These are phyloP conservation scores for Stenoptilia bipunctidactyla DNA, from an alignment of 2,888 invertebrate genomes.

Conservation along the genomic window DNA sequence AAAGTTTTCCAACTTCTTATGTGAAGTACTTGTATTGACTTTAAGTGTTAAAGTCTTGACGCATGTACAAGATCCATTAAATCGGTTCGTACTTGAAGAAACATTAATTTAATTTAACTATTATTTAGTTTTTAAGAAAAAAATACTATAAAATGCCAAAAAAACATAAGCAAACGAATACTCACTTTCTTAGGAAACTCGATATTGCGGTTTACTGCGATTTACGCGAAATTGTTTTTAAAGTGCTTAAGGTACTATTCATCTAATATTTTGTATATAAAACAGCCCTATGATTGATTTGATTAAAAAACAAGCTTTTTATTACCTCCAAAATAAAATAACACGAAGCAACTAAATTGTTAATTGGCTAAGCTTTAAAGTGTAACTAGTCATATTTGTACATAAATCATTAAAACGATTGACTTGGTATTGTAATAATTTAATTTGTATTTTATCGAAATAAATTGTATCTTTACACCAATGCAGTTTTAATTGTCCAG, in stretches of 20 bases:
- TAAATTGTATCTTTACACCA: constrained; percentile 30
- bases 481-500: background rate
- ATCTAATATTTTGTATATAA: constrained; percentile 9
- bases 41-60: constrained; percentile 62
- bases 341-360: background rate
- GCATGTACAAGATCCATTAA: constrained; percentile 47
- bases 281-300: background rate
- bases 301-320: constrained; percentile 1
- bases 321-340: background rate
- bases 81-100: constrained; percentile 45
- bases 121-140: constrained; percentile 44
- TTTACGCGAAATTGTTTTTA: constrained; percentile 3
- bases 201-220: background rate
- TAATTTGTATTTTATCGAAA: constrained; percentile 49
- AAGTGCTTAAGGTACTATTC: constrained; percentile 11
- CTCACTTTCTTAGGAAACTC: background rate
- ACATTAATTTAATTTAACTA: constrained; percentile 50
- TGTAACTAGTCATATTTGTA: constrained; percentile 65
- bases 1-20: constrained; percentile 27
- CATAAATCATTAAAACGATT: constrained; percentile 47
- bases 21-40: constrained; percentile 63
- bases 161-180: no score
- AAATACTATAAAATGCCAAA: constrained; percentile 29
- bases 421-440: constrained; percentile 36
- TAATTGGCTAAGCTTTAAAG: constrained; percentile 23